Evolutionary conservation across 2,888 invertebrate species (phyloP).

Genomic region (Phengaris alcon): DNA sequence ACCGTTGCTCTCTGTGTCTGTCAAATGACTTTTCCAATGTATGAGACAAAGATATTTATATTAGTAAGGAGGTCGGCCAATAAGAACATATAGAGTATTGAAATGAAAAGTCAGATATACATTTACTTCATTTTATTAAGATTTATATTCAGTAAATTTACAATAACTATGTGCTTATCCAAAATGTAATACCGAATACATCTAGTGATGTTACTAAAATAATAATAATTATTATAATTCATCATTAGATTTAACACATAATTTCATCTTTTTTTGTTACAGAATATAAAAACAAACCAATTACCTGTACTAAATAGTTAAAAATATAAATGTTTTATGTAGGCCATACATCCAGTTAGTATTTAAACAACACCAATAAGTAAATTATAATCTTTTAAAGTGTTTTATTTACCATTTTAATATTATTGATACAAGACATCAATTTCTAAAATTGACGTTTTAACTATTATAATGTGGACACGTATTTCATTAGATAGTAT

Average conservation of each 20-base stretch:
- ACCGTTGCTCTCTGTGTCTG: neutral
- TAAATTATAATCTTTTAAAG: neutral
- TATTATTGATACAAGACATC: neutral
- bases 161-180: slow-evolving; percentile 30
- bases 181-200: slow-evolving; percentile 3
- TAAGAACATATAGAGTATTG: neutral
- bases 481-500: too few relatives aligned
- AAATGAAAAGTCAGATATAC: neutral
- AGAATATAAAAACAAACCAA: neutral
- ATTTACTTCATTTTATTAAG: slow-evolving; percentile 23
- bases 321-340: neutral
- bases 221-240: neutral
- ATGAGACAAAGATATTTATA: neutral
- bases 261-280: neutral
- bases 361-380: neutral
- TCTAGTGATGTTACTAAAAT: neutral
- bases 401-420: neutral
- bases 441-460: too few relatives aligned
- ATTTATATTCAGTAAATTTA: slow-evolving; percentile 26
- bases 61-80: neutral
- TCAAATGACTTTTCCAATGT: neutral
- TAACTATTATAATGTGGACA: too few relatives aligned
- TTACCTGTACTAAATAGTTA: neutral
- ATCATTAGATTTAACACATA: neutral
- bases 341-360: neutral